Evolutionary conservation across 2,888 invertebrate species (phyloP), one percentile per base, ranked within the genome.

Genomic region (Dicranocentrus wangi): DNA sequence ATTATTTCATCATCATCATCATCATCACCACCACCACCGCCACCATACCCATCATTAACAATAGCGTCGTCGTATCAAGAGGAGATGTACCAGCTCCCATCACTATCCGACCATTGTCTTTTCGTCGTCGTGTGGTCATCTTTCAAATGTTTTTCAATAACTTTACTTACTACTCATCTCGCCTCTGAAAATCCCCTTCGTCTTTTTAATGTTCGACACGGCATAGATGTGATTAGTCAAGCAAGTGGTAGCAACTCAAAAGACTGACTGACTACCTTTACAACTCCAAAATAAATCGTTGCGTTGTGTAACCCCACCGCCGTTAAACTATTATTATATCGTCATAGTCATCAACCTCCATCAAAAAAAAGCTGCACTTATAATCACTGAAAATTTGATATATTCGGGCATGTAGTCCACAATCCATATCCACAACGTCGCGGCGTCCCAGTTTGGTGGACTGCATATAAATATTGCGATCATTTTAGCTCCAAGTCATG

Each of bases 1-100:
- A 60, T 61, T 69, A 53, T 77, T 77, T 58, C 77, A 63, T 69
- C 47, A 77, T 60, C 47, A 39, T 58, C 28, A 17, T 58, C 17
- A 53, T 21, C 27, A 51, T 25, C 17, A 15, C 15, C 17, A 63
- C 8, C 13, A 63, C 10, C 27, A 15, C 5, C 53, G 23, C 15
- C 19, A 27, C 2, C 47, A 10, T 47, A 47, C n/a, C n/a, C 39
- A 39, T 39, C 17, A 15, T 47, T 32, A 63, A 13, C 13, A 63
- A 25, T 51, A 15, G n/a, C 53, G 23, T n/a, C 53, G 23, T n/a
- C 47, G 32, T 47, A 47, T n/a, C n/a, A 39, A 47, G 15, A 32
- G n/a, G 3, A 47, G 15, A 47, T 47, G 47, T 17, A 47, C 47
- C 47, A 13, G n/a, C 3, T 17, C 5, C 47, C 47, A 47, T 72